These are phyloP conservation scores for Tapirus indicus DNA, from an alignment of 2,797 vertebrate genomes.

Conservation along the genomic window DNA sequence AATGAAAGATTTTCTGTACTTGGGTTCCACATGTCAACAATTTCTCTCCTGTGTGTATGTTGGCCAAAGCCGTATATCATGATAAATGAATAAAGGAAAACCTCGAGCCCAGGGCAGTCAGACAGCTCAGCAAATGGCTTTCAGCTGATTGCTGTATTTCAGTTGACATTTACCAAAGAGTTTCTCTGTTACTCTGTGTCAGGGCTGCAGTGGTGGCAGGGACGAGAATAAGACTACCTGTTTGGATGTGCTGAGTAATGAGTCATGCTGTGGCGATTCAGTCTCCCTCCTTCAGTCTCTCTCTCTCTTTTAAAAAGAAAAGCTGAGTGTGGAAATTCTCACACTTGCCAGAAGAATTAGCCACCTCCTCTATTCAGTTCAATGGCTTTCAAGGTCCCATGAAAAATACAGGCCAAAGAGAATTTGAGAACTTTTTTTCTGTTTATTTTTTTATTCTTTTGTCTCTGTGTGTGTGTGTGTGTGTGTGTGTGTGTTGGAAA, in stretches of 20 bases:
- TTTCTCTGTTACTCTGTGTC: conserved; percentile 89
- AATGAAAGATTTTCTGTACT: conserved; percentile 93
- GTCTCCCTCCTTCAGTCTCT: neutral
- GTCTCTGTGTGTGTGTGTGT: neutral
- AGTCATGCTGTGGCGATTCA: neutral
- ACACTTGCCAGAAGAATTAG: conserved; percentile 38
- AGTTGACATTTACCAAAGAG: conserved; percentile 96
- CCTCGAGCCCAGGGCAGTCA: conserved; percentile 93
- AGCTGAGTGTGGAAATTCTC: neutral
- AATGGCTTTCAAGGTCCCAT: neutral
- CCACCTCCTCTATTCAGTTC: neutral
- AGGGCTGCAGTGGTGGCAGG: neutral
- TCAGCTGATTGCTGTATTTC: conserved; percentile 97
- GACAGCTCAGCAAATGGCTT: conserved; percentile 96
- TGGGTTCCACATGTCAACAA: conserved; percentile 98
- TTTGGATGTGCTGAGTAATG: conserved; percentile 33
- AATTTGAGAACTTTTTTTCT: neutral
- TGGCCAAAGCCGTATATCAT: conserved; percentile 96
- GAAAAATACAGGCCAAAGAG: conserved; percentile 24
- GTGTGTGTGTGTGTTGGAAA: neutral
- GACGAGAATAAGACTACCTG: conserved; percentile 50
- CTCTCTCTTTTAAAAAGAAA: neutral
- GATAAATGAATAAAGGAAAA: conserved; percentile 99
- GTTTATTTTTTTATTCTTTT: neutral
- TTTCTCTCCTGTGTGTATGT: conserved; percentile 99